These are phyloP conservation scores for Octomys mimax DNA, from an alignment of 2,797 vertebrate genomes.

Conservation along the genomic window DNA sequence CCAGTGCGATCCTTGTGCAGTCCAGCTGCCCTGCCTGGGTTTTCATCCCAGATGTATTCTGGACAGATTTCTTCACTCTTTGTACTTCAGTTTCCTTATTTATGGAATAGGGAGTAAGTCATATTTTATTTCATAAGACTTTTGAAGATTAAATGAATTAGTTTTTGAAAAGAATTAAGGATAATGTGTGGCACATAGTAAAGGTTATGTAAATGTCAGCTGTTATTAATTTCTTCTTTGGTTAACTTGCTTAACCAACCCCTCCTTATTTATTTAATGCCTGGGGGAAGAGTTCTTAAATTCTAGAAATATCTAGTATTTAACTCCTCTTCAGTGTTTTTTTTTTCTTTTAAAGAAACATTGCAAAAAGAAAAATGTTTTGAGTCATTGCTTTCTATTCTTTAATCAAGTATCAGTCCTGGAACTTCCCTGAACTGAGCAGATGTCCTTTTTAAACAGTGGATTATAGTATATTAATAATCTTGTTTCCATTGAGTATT, in stretches of 20 bases:
- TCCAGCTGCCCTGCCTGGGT: not conserved
- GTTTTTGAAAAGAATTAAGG: slow-evolving; percentile 25
- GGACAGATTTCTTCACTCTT: not conserved
- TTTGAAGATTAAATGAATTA: slow-evolving; percentile 45
- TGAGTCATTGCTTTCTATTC: slow-evolving; percentile 27
- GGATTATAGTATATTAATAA: not conserved
- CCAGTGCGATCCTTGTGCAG: not conserved
- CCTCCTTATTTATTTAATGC: not conserved
- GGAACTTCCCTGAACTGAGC: slow-evolving; percentile 2
- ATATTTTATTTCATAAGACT: slow-evolving; percentile 18
- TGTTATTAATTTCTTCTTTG: slow-evolving; percentile 18
- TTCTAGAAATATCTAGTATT: not conserved
- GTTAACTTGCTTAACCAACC: slow-evolving; percentile 34
- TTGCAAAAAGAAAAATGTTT: slow-evolving; percentile 12
- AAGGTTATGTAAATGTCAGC: slow-evolving; percentile 6
- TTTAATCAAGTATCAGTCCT: slow-evolving; percentile 5
- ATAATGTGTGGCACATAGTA: not conserved
- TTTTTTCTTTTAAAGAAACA: slow-evolving; percentile 34
- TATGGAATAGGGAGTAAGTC: not conserved
- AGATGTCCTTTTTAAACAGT: slow-evolving; percentile 19
- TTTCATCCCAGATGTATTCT: slow-evolving; percentile 31
- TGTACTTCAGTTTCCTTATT: slow-evolving; percentile 13
- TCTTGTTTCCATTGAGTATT: slow-evolving; percentile 27
- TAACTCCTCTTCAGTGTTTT: not conserved
- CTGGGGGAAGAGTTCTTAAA: not conserved